Evolutionary conservation across 2,113 vertebrate genomes (phyloP).

Genomic region (Colossoma macropomum): DNA sequence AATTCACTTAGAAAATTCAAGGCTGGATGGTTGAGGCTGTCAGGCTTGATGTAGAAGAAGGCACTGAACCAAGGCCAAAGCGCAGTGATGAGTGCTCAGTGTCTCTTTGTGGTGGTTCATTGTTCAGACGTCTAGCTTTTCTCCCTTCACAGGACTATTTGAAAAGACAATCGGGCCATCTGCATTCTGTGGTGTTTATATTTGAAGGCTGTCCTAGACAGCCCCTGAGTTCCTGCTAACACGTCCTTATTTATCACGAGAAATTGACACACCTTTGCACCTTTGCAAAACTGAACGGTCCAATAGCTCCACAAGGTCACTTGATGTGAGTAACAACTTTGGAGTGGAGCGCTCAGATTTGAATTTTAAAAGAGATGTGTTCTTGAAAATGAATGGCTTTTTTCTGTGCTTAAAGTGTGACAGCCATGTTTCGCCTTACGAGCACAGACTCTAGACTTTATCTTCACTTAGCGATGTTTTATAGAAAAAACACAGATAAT

Average conservation of each 20-base stretch:
- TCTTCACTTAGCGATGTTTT: background rate
- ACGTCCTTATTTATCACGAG: background rate
- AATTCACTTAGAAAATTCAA: slow-evolving; percentile 4
- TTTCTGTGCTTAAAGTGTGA: background rate
- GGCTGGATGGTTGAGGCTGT: background rate
- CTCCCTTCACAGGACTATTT: no score
- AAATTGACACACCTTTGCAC: background rate
- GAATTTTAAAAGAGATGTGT: slow-evolving; percentile 18
- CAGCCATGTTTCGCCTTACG: background rate
- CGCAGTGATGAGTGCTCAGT: background rate
- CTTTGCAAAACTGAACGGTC: background rate
- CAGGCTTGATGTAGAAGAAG: background rate
- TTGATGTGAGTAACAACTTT: slow-evolving; percentile 8
- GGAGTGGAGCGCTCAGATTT: background rate
- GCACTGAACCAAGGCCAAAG: background rate
- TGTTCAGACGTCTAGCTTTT: background rate
- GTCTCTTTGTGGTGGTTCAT: background rate
- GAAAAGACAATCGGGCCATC: background rate
- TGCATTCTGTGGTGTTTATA: background rate
- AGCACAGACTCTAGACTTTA: background rate
- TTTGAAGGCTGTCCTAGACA: background rate
- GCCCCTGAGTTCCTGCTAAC: background rate
- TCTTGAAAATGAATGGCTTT: slow-evolving; percentile 10
- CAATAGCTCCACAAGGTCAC: background rate
- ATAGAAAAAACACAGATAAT: background rate